These are phyloP conservation scores for Anodontia alba DNA, from an alignment of 2,888 invertebrate genomes.

Conservation along the genomic window DNA sequence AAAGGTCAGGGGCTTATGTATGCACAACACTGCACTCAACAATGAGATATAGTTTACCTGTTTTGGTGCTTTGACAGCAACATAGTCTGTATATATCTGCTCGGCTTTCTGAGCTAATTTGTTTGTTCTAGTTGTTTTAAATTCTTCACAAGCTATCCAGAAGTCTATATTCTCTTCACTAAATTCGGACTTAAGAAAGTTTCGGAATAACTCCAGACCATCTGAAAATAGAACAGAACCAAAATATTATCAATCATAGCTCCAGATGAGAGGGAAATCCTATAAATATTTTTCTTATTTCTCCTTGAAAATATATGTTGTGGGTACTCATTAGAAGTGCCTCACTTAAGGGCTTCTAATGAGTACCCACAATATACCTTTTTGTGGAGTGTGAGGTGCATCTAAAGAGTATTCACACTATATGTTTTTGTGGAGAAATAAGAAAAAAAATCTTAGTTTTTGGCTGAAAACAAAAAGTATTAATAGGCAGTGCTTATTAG, in stretches of 20 bases:
- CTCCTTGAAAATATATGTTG: too few species aligned
- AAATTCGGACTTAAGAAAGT: constrained; percentile 87
- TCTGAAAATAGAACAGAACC: constrained; percentile 80
- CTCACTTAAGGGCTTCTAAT: too few species aligned
- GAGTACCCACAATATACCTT: too few species aligned
- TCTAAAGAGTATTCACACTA: background rate
- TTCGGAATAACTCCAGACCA: constrained; percentile 86
- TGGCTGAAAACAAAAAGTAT: background rate
- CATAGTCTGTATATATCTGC: constrained; percentile 86
- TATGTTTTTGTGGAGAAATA: background rate
- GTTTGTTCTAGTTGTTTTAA: constrained; percentile 82
- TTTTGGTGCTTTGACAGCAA: constrained; percentile 86
- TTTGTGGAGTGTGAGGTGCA: too few species aligned
- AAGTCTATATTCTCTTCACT: constrained; percentile 88
- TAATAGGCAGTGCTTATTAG: too few species aligned
- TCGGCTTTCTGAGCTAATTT: constrained; percentile 85
- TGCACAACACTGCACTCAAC: too few species aligned
- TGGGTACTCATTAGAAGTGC: too few species aligned
- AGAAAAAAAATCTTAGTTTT: background rate
- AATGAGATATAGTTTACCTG: constrained; percentile 86
- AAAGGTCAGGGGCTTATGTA: too few species aligned
- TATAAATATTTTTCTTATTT: too few species aligned
- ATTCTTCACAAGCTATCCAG: constrained; percentile 87
- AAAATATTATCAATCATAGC: background rate
- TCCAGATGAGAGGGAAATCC: too few species aligned